Conservation (phyloP, 2,797 vertebrate species). For the Poeciliopsis infans region DNA sequence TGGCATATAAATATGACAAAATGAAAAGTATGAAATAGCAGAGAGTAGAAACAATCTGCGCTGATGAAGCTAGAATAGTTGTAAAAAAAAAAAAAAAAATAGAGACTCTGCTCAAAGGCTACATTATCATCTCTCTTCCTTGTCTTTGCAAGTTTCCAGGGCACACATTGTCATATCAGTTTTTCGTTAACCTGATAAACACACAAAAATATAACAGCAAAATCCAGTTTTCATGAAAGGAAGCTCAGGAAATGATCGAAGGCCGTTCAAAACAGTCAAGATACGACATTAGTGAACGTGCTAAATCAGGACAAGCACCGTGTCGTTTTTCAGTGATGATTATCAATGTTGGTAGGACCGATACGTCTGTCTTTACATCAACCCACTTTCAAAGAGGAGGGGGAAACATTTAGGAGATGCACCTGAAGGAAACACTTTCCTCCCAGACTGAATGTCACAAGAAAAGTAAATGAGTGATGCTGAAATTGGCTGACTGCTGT, state of each 20-base stretch:
- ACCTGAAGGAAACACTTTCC: neutral
- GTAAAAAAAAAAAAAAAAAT: neutral
- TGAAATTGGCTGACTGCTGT: neutral
- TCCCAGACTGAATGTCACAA: neutral
- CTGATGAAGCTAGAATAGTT: neutral
- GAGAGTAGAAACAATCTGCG: neutral
- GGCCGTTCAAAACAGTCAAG: conserved; percentile 31
- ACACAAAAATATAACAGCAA: conserved; percentile 8
- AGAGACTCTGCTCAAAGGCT: conserved; percentile 11
- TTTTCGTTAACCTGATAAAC: conserved; percentile 11
- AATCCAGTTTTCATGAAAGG: neutral
- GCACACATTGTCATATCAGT: conserved; percentile 72
- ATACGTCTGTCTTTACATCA: neutral
- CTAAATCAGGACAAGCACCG: conserved; percentile 1
- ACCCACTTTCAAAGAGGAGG: neutral
- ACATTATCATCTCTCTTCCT: conserved; percentile 45
- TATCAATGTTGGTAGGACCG: conserved; percentile 17
- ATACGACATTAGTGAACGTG: conserved; percentile 27
- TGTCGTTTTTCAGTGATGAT: conserved; percentile 14
- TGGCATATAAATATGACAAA: neutral
- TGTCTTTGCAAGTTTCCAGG: conserved; percentile 72
- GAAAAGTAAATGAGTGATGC: neutral
- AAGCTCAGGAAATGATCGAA: conserved; percentile 40
- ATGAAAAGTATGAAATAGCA: neutral
- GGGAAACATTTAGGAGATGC: neutral